phyloP scores from a whole-genome alignment of 1,140 invertebrate genomes.

The Drosophila pruinosa region DNA sequence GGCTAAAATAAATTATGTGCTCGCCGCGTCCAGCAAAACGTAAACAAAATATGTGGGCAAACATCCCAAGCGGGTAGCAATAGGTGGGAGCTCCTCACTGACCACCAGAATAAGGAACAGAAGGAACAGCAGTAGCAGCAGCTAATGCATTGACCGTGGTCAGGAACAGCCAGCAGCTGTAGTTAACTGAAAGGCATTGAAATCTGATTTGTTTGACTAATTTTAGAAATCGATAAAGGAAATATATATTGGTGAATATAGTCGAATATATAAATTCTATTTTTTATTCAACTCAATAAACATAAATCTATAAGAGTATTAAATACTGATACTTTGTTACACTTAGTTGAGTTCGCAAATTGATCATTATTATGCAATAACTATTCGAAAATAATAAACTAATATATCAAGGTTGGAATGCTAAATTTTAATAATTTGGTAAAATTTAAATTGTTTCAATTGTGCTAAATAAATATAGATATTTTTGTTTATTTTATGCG shows the following conservation, averaged over 20 bases:
- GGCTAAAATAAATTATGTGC: slow-evolving; percentile 74
- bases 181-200: neutral
- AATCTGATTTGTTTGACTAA: neutral
- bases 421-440: no score
- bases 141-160: slow-evolving; percentile 62
- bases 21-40: slow-evolving; percentile 70
- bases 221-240: neutral
- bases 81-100: neutral
- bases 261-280: neutral
- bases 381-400: no score
- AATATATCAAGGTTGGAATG: no score
- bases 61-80: neutral
- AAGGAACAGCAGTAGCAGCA: neutral
- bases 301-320: no score
- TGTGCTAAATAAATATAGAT: no score
- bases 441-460: no score
- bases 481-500: no score
- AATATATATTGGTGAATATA: neutral
- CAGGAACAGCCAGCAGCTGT: slow-evolving; percentile 38
- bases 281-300: neutral
- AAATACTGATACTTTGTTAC: no score
- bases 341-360: no score
- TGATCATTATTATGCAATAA: no score
- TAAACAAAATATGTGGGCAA: slow-evolving; percentile 67
- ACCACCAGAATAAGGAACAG: neutral